phyloP scores from a whole-genome alignment of 2,888 invertebrate genomes.

The Augochlorella aurata region DNA sequence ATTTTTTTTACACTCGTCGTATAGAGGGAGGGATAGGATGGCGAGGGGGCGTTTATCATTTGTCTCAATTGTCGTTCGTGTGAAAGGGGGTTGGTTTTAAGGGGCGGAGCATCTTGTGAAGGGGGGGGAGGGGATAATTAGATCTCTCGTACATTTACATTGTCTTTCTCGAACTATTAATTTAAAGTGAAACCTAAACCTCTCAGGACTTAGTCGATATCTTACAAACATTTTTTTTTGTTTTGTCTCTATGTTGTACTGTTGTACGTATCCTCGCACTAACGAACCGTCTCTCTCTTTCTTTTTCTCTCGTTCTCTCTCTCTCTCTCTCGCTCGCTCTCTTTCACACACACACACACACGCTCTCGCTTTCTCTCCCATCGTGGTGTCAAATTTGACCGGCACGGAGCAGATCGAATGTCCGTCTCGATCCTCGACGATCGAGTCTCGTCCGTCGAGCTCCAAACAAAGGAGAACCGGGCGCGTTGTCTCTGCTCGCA shows the following conservation, averaged over 20 bases:
- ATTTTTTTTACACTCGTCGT: constrained; percentile 76
- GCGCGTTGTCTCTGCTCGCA: not conserved
- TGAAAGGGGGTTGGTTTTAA: constrained; percentile 43
- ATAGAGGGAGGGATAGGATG: constrained; percentile 69
- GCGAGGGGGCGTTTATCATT: constrained; percentile 39
- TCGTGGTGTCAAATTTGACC: constrained; percentile 47
- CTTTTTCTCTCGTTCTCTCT: not conserved
- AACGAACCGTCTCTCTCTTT: constrained; percentile 58
- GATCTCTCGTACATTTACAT: constrained; percentile 75
- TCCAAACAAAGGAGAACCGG: constrained; percentile 25
- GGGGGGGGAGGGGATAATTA: constrained; percentile 45
- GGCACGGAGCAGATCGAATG: constrained; percentile 27
- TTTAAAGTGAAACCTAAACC: constrained; percentile 72
- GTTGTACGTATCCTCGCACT: constrained; percentile 73
- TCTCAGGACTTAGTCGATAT: constrained; percentile 74
- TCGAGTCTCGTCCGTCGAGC: not conserved
- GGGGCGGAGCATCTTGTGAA: not conserved
- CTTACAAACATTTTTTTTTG: constrained; percentile 71
- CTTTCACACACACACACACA: not conserved
- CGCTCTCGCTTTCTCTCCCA: not conserved
- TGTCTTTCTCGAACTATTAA: constrained; percentile 73
- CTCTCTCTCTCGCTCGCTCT: not conserved
- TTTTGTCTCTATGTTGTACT: constrained; percentile 73
- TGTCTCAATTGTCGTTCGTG: constrained; percentile 6
- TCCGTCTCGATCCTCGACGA: not conserved